Evolutionary conservation across 2,888 invertebrate species (phyloP).

Genomic region (Pomacea canaliculata): DNA sequence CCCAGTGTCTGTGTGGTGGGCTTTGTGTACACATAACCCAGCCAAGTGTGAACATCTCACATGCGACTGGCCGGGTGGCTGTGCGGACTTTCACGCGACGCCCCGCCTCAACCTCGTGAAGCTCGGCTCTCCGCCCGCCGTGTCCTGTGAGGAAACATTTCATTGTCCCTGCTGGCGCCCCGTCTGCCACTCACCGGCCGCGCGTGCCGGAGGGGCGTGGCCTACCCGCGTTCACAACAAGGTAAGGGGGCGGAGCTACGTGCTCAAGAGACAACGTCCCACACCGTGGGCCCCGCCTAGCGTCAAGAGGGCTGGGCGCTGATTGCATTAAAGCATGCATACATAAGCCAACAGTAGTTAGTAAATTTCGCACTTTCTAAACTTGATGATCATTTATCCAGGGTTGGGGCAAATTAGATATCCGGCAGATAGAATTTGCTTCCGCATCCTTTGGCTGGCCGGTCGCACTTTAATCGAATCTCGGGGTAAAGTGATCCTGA

Average conservation of each 20-base stretch:
- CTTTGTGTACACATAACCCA: no score
- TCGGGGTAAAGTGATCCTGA: conserved; percentile 32
- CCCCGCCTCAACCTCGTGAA: no score
- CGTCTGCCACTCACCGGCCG: no score
- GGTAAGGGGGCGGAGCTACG: conserved; percentile 14
- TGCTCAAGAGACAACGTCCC: neutral
- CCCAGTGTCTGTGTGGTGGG: no score
- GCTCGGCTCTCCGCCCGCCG: no score
- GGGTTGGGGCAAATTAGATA: conserved; percentile 47
- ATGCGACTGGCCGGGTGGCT: conserved; percentile 1
- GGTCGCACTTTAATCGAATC: conserved; percentile 48
- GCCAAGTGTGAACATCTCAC: no score
- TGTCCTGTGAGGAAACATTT: no score
- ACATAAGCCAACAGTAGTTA: conserved; percentile 60
- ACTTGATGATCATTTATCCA: conserved; percentile 59
- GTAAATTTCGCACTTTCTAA: conserved; percentile 62
- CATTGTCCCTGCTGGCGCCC: no score
- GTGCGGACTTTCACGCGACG: neutral
- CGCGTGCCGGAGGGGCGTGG: conserved; percentile 6
- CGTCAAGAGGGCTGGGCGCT: conserved; percentile 48
- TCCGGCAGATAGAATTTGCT: conserved; percentile 43
- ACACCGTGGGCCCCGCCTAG: conserved; percentile 6
- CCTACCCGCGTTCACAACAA: neutral
- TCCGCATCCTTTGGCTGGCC: conserved; percentile 39
- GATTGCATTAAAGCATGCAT: conserved; percentile 59